Evolutionary conservation across 2,113 vertebrate species (phyloP).

Genomic region (Pleuronectes platessa): DNA sequence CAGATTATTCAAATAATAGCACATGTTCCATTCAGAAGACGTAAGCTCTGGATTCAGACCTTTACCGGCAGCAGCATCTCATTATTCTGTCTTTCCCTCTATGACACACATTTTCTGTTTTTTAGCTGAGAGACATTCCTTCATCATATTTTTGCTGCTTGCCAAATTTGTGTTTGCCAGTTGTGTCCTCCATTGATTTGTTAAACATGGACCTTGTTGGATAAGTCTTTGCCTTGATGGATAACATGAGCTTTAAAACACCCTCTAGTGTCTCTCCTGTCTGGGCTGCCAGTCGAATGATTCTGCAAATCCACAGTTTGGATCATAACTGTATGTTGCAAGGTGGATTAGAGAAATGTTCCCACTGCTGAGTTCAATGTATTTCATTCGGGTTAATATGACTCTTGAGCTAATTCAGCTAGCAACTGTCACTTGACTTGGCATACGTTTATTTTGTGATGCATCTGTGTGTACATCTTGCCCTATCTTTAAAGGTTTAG

Average conservation of each 20-base stretch:
- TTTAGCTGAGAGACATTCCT: conserved; percentile 29
- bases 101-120: conserved; percentile 19
- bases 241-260: conserved; percentile 14
- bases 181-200: conserved; percentile 17
- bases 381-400: too few species aligned
- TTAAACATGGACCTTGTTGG: conserved; percentile 26
- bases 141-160: background rate
- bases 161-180: too few species aligned
- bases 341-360: background rate
- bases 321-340: background rate
- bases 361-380: background rate
- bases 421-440: background rate
- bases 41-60: background rate
- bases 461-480: background rate
- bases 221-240: background rate
- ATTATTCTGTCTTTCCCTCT: conserved; percentile 8
- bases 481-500: background rate
- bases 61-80: conserved; percentile 9
- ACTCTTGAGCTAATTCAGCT: too few species aligned
- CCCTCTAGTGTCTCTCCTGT: background rate
- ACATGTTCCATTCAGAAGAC: background rate
- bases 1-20: conserved; percentile 9
- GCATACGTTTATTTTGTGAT: background rate
- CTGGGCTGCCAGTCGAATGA: background rate
- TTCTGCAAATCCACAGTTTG: background rate